Evolutionary conservation across 2,113 vertebrate species (phyloP).

Genomic region (Ailurus styani): DNA sequence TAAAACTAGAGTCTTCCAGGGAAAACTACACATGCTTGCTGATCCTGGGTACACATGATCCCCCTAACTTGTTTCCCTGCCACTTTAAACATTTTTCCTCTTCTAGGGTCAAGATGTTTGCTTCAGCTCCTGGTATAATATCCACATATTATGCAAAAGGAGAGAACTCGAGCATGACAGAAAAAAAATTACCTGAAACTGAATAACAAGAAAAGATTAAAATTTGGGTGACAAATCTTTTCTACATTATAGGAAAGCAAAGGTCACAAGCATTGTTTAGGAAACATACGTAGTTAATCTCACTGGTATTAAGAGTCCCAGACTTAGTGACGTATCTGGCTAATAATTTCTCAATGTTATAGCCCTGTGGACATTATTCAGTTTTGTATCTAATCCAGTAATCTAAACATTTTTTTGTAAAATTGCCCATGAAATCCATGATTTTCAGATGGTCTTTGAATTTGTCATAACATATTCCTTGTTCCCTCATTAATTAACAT

Average conservation of each 20-base stretch:
- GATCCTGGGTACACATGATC: background rate
- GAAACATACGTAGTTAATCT: background rate
- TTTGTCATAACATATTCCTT: background rate
- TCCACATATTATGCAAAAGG: background rate
- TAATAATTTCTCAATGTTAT: background rate
- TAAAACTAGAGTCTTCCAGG: background rate
- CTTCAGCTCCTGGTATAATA: background rate
- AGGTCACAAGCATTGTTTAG: background rate
- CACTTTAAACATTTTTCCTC: background rate
- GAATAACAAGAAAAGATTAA: background rate
- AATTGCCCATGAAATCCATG: background rate
- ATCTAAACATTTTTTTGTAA: background rate
- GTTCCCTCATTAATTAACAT: background rate
- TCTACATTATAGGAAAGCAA: background rate
- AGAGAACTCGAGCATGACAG: background rate
- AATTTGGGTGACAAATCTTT: background rate
- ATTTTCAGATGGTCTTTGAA: background rate
- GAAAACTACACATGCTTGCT: background rate
- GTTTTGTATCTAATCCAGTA: background rate
- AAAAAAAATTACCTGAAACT: background rate
- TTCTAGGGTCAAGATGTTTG: background rate
- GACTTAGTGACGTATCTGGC: background rate
- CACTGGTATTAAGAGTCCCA: background rate
- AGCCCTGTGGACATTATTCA: background rate
- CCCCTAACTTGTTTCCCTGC: background rate